These are phyloP conservation scores for Sebastes matsubarae DNA, from an alignment of 2,797 vertebrate genomes.

Conservation along the genomic window DNA sequence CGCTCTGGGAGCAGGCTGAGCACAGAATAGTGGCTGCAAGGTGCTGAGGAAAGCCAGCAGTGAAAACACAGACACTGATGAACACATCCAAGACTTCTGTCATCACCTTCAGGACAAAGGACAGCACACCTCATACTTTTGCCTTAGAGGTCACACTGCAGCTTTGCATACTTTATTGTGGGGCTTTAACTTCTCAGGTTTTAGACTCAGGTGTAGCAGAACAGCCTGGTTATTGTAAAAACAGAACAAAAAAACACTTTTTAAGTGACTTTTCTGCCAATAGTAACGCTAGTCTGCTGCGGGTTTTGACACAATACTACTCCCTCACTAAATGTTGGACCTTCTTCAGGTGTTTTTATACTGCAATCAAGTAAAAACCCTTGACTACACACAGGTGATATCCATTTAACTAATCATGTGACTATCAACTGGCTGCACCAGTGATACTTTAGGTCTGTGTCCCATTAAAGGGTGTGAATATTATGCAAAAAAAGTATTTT, in stretches of 20 bases:
- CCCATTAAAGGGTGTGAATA: no score
- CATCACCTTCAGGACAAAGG: conserved; percentile 48
- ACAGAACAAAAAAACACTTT: no score
- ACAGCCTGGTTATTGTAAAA: no score
- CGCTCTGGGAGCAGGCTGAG: conserved; percentile 47
- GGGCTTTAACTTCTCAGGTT: neutral
- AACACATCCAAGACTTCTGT: conserved; percentile 67
- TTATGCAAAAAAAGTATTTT: neutral
- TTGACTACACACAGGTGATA: neutral
- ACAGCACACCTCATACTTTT: conserved; percentile 16
- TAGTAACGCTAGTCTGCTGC: no score
- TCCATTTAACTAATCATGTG: neutral
- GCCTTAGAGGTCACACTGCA: conserved; percentile 36
- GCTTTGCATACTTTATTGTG: conserved; percentile 13
- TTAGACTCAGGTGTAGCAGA: neutral
- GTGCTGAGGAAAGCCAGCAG: conserved; percentile 38
- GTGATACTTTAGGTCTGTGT: neutral
- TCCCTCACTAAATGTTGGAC: no score
- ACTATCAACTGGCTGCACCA: neutral
- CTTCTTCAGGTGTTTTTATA: neutral
- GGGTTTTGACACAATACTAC: no score
- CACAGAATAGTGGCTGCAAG: conserved; percentile 42
- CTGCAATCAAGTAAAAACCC: no score
- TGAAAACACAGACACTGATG: conserved; percentile 61
- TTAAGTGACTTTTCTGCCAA: no score